Evolutionary conservation across 2,113 vertebrate genomes (phyloP), one percentile per base, ranked within the genome.

Genomic region (Triplophysa rosa): DNA sequence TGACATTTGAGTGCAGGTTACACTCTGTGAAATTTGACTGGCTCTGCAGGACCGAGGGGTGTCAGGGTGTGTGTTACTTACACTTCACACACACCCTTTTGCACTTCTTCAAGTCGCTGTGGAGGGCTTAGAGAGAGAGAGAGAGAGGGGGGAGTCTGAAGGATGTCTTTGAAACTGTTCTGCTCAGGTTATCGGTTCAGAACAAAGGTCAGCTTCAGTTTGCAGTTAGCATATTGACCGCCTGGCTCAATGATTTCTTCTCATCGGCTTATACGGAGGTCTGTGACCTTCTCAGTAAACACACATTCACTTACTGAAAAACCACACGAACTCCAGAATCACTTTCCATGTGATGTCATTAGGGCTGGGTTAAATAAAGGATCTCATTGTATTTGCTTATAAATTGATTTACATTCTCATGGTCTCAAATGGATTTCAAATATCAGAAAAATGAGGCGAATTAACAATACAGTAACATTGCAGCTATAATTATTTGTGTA

Each of bases 1-100:
- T 84, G 83, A 70, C 75, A 84, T 74, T 84, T 81, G 21, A 77
- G 73, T 45, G 49, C 40, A 66, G 61, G 23, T 42, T 59, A 69
- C 37, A 76, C 59, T 66, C 49, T 74, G 61, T 84, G 65, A 82
- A 79, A 84, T 77, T 67, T 23, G 45, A 23, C 63, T 74, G 8
- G 69, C 80, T 73, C 59, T 62, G 62, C 40, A 26, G 26, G 33
- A 61, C 76, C 75, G 62, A 67, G n/a, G 59, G 7, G 24, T 70
- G 16, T 67, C 17, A 62, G 33, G 33, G 42, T 70, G 71, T 70
- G 47, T 62, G 59, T 40, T 65, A 45, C 23, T 49, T 70, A 70
- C 45, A 42, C 6, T 13, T 56, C 19, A 14, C 47, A 14, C 47
- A 61, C 16, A 23, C 23, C 24, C 69, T 29, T 45, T 42, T 77